Base-by-base conservation (phyloP, 2,888 invertebrate genomes). In the Stegana nigrithorax region DNA sequence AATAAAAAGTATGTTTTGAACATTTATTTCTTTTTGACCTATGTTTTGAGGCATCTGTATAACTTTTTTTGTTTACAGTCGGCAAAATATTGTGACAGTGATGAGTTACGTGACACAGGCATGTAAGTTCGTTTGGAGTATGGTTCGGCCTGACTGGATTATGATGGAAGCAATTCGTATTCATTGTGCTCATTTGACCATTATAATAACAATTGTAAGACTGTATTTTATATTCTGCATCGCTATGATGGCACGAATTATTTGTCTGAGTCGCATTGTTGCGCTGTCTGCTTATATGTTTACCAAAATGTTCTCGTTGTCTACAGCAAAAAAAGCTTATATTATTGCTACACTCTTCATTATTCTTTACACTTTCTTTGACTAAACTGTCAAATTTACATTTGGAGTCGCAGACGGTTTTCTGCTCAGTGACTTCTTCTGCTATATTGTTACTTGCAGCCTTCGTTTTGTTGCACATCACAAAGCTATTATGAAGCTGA, bases 241-340 rank as follows among this genome's bases (percentile, higher is more conserved):
- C 17, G 6, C 14, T 2, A 6, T 10, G 39, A 17, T 39, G 39
- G 14, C 39, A 39, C n/a, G n/a, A n/a, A n/a, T n/a, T n/a, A 12
- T 14, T 32, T 32, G 83, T 84, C 65, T 84, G 83, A 10, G 83
- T 84, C 19, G 84, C 83, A 73, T 84, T 84, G 63, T 84, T 83
- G 0, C 83, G 80, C 58, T 80, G 81, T 5, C 80, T 68, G 14
- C 55, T 64, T 21, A n/a, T n/a, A n/a, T 29, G 42, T 17, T 42
- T 42, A 12, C 10, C n/a, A 8, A 32, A 12, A 59, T 64, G 6
- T 25, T 68, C 53, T 60, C 68, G 60, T 21, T 78, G 71, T 59
- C 70, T 66, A 36, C 75, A 77, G n/a, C 69, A 71, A 23, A 4
- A 19, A 5, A 25, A n/a, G n/a, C n/a, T n/a, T n/a, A n/a, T 21